Evolutionary conservation across 2,797 vertebrate species (phyloP), one percentile per base, ranked within the genome.

Genomic region (Sebastes itinus): DNA sequence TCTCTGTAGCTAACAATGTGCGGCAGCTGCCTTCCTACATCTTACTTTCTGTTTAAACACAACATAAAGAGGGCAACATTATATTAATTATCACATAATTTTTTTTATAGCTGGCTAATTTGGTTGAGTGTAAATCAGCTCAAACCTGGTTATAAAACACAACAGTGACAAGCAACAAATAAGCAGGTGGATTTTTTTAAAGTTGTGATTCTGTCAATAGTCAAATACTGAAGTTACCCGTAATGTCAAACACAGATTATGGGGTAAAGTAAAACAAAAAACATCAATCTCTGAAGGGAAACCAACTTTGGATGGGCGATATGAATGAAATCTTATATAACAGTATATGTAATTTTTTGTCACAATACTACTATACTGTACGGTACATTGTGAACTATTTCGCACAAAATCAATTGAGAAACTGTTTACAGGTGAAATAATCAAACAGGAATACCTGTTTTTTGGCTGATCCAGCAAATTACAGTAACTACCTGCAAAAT

Each of bases 21-120:
- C 42, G 7, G 22, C 64, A 83, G 81, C 75, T 80, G 68, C 23
- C 73, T 60, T 49, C 23, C 38, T 32, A 58, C 54, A 75, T 82
- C 69, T 38, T 77, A 33, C 11, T 63, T 72, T 80, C 27, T 62
- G 28, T 69, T 60, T 70, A 73, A 59, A 52, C 54, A 38, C 58
- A 65, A 74, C 70, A 78, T 56, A 78, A 79, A 63, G 25, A 71
- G 22, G 3, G 35, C 25, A 81, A 22, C 20, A 10, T n/a, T 52
- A 52, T n/a, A 52, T 69, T 61, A 55, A 75, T 79, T 62, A 75
- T 35, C 23, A 80, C 52, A 75, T 61, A 22, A 72, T 69, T 28
- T 20, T 68, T 32, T 33, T 23, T 33, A 62, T 13, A 64, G 20
- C 25, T 60, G n/a, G 8, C 9, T 33, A 30, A 81, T 64, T 68